phyloP scores from a whole-genome alignment of 2,113 vertebrate genomes.

The Sebastes fasciatus region DNA sequence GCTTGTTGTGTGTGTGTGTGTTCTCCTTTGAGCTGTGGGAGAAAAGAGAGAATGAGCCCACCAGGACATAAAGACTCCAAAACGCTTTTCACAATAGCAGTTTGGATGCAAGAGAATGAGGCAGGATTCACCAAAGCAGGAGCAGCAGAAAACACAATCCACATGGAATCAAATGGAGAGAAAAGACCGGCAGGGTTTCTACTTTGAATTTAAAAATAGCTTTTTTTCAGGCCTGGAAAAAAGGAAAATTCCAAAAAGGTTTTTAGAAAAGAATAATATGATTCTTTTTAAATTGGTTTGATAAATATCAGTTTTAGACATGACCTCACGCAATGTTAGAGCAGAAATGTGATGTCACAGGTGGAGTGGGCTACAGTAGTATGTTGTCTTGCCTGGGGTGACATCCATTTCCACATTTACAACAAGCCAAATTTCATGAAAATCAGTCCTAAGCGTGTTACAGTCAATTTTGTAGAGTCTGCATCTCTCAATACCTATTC shows the following conservation, averaged over 20 bases:
- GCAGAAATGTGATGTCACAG: neutral
- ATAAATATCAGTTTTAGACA: too few relatives aligned
- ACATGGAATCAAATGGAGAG: neutral
- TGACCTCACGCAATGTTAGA: neutral
- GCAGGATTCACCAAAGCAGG: slow-evolving; percentile 2
- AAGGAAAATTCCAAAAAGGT: neutral
- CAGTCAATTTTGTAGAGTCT: neutral
- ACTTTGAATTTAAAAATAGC: neutral
- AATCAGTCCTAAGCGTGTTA: neutral
- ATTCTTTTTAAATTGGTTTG: too few relatives aligned
- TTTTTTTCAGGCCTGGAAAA: neutral
- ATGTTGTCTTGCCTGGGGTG: neutral
- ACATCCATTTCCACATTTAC: neutral
- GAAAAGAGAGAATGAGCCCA: slow-evolving; percentile 23
- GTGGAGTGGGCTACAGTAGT: neutral
- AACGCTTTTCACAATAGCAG: slow-evolving; percentile 21
- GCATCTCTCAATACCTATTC: neutral
- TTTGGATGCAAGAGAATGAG: neutral
- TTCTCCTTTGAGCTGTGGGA: slow-evolving; percentile 21
- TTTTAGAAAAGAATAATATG: neutral
- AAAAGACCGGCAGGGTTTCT: neutral
- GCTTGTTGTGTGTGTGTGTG: slow-evolving; percentile 22
- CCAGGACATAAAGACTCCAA: slow-evolving; percentile 21
- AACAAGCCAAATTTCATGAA: neutral
- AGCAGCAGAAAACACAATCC: slow-evolving; percentile 2